These are phyloP conservation scores for Dicyrtomina minuta DNA, from an alignment of 2,888 invertebrate genomes.

Conservation along the genomic window DNA sequence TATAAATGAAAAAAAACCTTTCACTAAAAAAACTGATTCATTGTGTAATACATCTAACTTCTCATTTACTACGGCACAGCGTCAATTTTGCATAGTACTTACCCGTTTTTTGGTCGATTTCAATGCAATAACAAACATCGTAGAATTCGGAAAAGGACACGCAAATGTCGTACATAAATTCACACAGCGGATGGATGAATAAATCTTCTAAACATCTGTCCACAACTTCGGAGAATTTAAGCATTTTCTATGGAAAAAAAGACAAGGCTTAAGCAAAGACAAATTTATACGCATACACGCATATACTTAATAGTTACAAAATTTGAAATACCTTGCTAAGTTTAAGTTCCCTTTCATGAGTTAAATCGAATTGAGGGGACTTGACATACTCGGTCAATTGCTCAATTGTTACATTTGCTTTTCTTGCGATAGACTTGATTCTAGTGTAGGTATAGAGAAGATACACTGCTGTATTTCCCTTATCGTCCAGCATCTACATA, in stretches of 20 bases:
- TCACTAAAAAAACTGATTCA: not conserved
- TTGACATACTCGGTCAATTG: conserved; percentile 66
- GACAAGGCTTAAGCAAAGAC: conserved; percentile 14
- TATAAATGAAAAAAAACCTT: not conserved
- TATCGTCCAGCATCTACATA: conserved; percentile 98
- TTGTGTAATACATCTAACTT: not conserved
- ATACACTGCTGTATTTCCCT: conserved; percentile 98
- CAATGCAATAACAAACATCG: conserved; percentile 94
- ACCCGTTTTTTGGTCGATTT: conserved; percentile 73
- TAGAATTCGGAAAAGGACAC: conserved; percentile 95
- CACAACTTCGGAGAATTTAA: conserved; percentile 85
- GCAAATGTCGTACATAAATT: conserved; percentile 92
- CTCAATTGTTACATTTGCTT: conserved; percentile 67
- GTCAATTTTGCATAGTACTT: conserved; percentile 23
- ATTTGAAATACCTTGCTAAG: conserved; percentile 69
- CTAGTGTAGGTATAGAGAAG: conserved; percentile 91
- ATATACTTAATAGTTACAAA: not conserved
- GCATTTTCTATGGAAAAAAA: conserved; percentile 60
- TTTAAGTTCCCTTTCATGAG: conserved; percentile 93
- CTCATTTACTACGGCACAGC: not conserved
- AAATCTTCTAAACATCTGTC: conserved; percentile 79
- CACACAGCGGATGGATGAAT: conserved; percentile 83
- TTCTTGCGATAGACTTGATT: conserved; percentile 85
- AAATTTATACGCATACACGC: too few species aligned
- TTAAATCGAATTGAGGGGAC: conserved; percentile 67